These are phyloP conservation scores for Psittacula cyanocephala DNA, from an alignment of 2,113 vertebrate genomes.

Conservation along the genomic window DNA sequence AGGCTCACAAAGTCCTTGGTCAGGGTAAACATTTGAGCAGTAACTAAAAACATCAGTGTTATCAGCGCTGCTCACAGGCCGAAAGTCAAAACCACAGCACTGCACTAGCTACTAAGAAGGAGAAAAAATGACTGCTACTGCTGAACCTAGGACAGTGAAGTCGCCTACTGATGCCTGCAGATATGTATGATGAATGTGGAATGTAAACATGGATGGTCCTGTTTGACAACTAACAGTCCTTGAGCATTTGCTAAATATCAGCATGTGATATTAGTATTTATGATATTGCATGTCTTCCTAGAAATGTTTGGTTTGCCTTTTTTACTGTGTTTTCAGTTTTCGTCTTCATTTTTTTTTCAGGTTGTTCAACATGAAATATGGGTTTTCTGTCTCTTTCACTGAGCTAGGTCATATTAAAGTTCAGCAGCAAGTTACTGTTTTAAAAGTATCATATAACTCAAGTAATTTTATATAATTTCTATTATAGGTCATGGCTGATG, in stretches of 20 bases:
- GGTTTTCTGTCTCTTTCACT: neutral
- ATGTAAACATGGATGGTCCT: neutral
- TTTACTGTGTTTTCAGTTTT: neutral
- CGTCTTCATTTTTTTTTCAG: neutral
- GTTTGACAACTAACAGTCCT: neutral
- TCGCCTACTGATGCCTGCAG: neutral
- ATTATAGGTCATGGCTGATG: conserved; percentile 85
- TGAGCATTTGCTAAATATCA: neutral
- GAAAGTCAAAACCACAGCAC: too few relatives aligned
- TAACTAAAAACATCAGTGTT: too few relatives aligned
- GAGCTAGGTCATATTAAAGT: neutral
- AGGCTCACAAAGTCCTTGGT: too few relatives aligned
- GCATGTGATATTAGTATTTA: neutral
- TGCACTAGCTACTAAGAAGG: too few relatives aligned
- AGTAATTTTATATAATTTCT: neutral
- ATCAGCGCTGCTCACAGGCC: too few relatives aligned
- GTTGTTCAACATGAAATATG: neutral
- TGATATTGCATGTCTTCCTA: neutral
- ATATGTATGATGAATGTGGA: neutral
- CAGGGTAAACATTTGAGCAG: too few relatives aligned
- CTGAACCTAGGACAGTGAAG: neutral
- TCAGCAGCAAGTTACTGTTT: neutral
- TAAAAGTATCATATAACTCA: neutral
- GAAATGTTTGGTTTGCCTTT: neutral
- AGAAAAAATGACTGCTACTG: too few relatives aligned